Evolutionary conservation across 1,140 invertebrate genomes (phyloP), one percentile per base, ranked within the genome.

Genomic region (Micrasema minimum): DNA sequence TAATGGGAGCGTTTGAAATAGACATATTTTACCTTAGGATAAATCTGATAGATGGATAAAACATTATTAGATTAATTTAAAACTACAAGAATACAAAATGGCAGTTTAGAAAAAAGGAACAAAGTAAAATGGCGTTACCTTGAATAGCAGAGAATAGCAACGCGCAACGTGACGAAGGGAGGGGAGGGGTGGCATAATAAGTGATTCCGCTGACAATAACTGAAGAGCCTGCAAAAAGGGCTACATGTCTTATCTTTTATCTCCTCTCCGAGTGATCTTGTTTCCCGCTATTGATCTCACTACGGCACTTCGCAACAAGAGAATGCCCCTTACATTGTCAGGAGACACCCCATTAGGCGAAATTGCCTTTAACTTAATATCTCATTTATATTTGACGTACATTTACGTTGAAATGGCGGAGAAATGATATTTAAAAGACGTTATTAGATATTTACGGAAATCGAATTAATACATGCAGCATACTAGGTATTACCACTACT

Each of bases 191-290:
- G 20, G n/a, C 16, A 50, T 23, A 22, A 38, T 5, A 46, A 53
- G 57, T 38, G 45, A 41, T 62, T 23, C 46, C 67, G 41, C 51
- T 69, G 57, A 62, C 55, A 50, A 41, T 62, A 43, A n/a, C 45
- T 62, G 16, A 45, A 57, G 45, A 20, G 11, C 22, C 9, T 45
- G 57, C 46, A 51, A 31, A 48, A 59, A 67, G 37, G 66, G 43
- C 51, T 46, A 26, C 51, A 51, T 48, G 41, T 26, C 57, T 62
- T 64, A 64, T 69, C 67, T 69, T 20, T 50, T 35, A 69, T 62
- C 23, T 57, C 22, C n/a, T n/a, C 23, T 23, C 31, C 26, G 9
- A 55, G 65, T 43, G 50, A 67, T 67, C 66, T 53, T 69, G 43
- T 59, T 69, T 59, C 53, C 48, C 46, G 20, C 11, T 26, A 59